phyloP scores from a whole-genome alignment of 2,113 vertebrate genomes.

The Terrapene triunguis region DNA sequence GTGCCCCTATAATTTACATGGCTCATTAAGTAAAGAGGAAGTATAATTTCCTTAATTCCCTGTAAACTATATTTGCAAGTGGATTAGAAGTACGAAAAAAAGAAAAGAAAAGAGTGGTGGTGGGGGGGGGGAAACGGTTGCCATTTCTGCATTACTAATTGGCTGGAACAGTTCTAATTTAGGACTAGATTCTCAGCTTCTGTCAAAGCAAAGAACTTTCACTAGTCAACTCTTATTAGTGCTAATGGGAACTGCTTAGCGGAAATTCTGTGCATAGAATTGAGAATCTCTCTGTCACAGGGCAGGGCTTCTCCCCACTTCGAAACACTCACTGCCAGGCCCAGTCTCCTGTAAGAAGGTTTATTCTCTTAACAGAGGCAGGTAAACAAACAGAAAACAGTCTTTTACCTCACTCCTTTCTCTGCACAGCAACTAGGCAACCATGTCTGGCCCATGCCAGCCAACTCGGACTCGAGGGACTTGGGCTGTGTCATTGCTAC shows the following conservation, averaged over 20 bases:
- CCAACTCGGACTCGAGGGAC: background rate
- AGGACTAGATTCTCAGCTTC: background rate
- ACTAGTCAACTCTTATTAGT: background rate
- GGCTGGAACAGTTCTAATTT: background rate
- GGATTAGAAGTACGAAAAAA: background rate
- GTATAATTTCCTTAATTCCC: background rate
- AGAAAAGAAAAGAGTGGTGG: background rate
- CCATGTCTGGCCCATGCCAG: background rate
- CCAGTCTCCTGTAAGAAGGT: background rate
- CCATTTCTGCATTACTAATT: background rate
- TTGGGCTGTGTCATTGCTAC: background rate
- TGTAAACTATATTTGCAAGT: background rate
- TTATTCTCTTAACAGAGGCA: background rate
- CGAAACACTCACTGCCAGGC: too few relatives aligned
- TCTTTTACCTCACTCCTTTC: background rate
- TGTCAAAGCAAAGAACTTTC: background rate
- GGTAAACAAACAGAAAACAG: background rate
- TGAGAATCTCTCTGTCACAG: background rate
- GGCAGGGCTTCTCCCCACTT: background rate
- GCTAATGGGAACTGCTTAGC: background rate
- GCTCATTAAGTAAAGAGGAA: background rate
- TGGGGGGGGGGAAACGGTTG: background rate
- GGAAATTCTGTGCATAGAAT: fast-evolving
- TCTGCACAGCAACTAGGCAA: background rate
- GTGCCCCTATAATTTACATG: background rate